Base-by-base conservation (phyloP, 2,113 vertebrate species). In the Oryzias curvinotus region DNA sequence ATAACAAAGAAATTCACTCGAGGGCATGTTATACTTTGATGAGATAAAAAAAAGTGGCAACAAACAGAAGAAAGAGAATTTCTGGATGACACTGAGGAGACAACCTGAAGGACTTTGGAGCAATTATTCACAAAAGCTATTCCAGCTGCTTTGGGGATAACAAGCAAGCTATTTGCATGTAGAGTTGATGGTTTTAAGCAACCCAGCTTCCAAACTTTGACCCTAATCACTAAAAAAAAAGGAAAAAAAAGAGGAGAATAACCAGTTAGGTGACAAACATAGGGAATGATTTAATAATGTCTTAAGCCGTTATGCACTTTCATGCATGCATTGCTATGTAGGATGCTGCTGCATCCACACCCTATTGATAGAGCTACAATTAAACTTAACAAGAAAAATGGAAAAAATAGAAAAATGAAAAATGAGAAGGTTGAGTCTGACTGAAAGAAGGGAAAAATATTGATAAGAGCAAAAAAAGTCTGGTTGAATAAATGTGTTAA, bases 1-100 rank as follows among this genome's bases (percentile, higher is more conserved):
- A 87, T 84, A 88, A 87, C 81, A 90, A 80, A 85, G 71, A 85
- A 71, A 80, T 78, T 81, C 46, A 83, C 68, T 56, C 42, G 3
- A 3, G 59, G 45, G 41, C 76, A 57, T 75, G 58, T 80, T 80
- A 72, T 81, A 57, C 72, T 76, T 85, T 23, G 80, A 67, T 72
- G 85, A 80, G 69, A 73, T 55, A 62, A 7, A 15, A 65, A 58
- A 52, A 42, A 57, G 52, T 68, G 69, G 75, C 42, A 58, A n/a
- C 4, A 23, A 16, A 52, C 62, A 44, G 10, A 45, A 65, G 21
- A 64, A 18, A 75, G 71, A 80, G 43, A 57, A 44, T 62, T 80
- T 54, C 52, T 74, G 42, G 44, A 48, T 71, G 64, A 65, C 65
- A 50, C 17, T 36, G 65, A 62, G 45, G 79, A 80, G 82, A 66